Conservation (phyloP, 2,888 invertebrate genomes). For the Cylindroiulus punctatus region DNA sequence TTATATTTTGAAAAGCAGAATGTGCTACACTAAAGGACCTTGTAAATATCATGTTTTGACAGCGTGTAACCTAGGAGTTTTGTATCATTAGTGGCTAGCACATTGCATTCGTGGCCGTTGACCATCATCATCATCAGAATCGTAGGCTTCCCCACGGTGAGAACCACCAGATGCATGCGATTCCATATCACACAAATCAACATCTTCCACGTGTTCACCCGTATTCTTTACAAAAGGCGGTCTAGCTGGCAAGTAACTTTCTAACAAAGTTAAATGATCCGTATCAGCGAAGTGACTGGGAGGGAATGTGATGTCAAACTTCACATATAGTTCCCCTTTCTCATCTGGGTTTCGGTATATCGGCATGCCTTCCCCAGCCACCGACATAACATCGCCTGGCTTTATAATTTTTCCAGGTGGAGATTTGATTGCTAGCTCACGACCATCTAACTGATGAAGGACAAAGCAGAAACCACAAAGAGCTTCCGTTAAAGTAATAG, state of each 20-base stretch:
- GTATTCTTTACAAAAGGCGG: slow-evolving; percentile 77
- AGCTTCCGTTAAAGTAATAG: slow-evolving; percentile 85
- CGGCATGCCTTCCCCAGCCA: slow-evolving; percentile 92
- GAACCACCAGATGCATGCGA: slow-evolving; percentile 69
- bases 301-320: slow-evolving; percentile 88
- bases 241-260: slow-evolving; percentile 78
- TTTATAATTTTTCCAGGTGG: slow-evolving; percentile 84
- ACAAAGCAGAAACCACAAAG: slow-evolving; percentile 88
- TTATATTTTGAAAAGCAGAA: slow-evolving; percentile 22
- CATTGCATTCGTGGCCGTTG: slow-evolving; percentile 78
- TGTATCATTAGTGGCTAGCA: slow-evolving; percentile 75
- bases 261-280: slow-evolving; percentile 73
- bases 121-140: slow-evolving; percentile 75
- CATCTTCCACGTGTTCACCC: slow-evolving; percentile 87
- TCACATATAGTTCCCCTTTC: slow-evolving; percentile 85
- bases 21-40: background rate
- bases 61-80: background rate
- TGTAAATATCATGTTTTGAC: background rate
- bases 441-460: slow-evolving; percentile 89
- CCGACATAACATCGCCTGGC: slow-evolving; percentile 74
- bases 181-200: slow-evolving; percentile 80
- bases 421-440: slow-evolving; percentile 81
- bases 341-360: slow-evolving; percentile 83
- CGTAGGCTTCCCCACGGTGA: slow-evolving; percentile 76
- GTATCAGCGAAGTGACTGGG: slow-evolving; percentile 79